Evolutionary conservation across 2,797 vertebrate species (phyloP).

Genomic region (Gymnoscopelus braueri): DNA sequence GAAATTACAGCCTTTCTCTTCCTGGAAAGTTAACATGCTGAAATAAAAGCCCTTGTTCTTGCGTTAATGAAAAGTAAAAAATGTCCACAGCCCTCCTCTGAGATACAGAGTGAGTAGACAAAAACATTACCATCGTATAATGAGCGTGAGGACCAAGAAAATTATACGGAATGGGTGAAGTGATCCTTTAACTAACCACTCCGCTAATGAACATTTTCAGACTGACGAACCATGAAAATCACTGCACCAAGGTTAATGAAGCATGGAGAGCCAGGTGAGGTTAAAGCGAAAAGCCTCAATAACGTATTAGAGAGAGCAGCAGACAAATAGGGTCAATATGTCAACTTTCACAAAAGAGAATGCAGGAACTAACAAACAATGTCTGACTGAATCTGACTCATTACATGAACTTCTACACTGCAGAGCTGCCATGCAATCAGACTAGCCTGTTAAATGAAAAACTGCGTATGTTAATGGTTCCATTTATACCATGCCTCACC

Average conservation of each 20-base stretch:
- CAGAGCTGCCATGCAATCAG: background rate
- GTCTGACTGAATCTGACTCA: slow-evolving; percentile 37
- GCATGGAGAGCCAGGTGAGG: slow-evolving; percentile 39
- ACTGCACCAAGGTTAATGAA: slow-evolving; percentile 32
- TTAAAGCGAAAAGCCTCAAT: slow-evolving; percentile 37
- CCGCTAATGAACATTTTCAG: slow-evolving; percentile 54
- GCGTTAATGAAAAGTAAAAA: too few relatives aligned
- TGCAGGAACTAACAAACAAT: slow-evolving; percentile 2
- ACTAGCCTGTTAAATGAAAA: slow-evolving; percentile 11
- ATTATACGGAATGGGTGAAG: too few relatives aligned
- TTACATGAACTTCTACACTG: slow-evolving; percentile 19
- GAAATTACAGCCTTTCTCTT: too few relatives aligned
- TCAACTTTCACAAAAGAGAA: slow-evolving; percentile 28
- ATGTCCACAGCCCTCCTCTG: too few relatives aligned
- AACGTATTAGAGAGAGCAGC: slow-evolving; percentile 23
- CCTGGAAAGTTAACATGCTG: too few relatives aligned
- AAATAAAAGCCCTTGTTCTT: too few relatives aligned
- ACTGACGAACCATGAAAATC: slow-evolving; percentile 42
- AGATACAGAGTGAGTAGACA: too few relatives aligned
- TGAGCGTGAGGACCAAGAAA: too few relatives aligned
- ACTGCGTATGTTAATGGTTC: background rate
- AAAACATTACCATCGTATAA: too few relatives aligned
- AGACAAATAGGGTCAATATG: slow-evolving; percentile 38
- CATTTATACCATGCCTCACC: background rate
- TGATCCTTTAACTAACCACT: slow-evolving; percentile 24